Base-by-base conservation (phyloP, 2,888 invertebrate genomes). In the Torymus aiolomorphi region DNA sequence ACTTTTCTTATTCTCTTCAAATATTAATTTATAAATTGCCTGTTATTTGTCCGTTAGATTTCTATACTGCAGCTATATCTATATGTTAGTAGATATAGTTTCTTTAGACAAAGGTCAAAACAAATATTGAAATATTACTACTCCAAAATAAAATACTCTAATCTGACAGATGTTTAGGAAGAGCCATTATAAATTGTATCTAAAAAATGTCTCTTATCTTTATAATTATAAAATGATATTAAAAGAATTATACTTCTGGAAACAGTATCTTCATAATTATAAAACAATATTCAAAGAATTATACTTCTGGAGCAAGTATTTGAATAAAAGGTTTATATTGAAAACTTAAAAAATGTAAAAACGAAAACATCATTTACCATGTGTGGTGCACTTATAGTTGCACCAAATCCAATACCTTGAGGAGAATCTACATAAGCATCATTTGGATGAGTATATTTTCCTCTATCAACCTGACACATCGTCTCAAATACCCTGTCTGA, bases 331-430 rank as follows among this genome's bases (percentile, higher is more conserved):
- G 12, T 70, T 54, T 54, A 13, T n/a, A 67, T 14, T 52, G 20
- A 20, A 54, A 52, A 54, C 10, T n/a, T n/a, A 54, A 24, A 54
- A 67, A 67, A 24, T 61, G 13, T 67, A 67, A 20, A 42, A 42
- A 61, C 24, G n/a, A n/a, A n/a, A n/a, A n/a, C 12, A 71, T n/a
- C 66, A 72, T 69, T 84, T 91, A 96, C 97, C 98, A 98, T 98
- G 89, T 98, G 98, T 12, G 98, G 98, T 49, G 98, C 98, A 91
- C 97, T 97, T 80, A 98, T 98, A 0, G 98, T 98, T 11, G 98
- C 98, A 42, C 96, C 96, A 89, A 94, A 98, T 66, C 99, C 98
- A 88, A 99, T 99, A 70, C 95, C 93, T 90, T 98, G 97, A 0
- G 98, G 98, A 12, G 96, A 94, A 91, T 98, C 98, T 90, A 95